Evolutionary conservation across 2,113 vertebrate species (phyloP), one percentile per base, ranked within the genome.

Genomic region (Antigone vipio): DNA sequence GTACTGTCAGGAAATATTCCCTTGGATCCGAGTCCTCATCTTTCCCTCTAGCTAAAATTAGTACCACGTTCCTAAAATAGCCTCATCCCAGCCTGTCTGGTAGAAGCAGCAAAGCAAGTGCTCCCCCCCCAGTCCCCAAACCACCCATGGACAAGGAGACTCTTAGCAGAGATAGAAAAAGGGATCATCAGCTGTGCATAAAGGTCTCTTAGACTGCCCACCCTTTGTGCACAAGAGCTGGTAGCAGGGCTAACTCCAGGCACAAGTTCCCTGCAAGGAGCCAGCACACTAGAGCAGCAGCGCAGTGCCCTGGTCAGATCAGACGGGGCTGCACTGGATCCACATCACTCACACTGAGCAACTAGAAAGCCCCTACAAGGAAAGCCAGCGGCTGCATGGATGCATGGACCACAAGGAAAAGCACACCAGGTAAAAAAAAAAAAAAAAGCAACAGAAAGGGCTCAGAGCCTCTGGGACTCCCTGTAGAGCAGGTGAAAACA

Each of bases 11-110:
- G 93, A 93, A 92, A 85, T 88, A 93, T n/a, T 75, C n/a, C 26
- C 55, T 85, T 76, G 38, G 66, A 94, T 79, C 71, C 82, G 82
- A 87, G 42, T n/a, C 22, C 35, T 49, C 1, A 0, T 92, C 55
- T 71, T 94, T 85, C 53, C 52, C 55, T 47, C 63, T 55, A 12
- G 8, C 85, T 96, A 96, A 95, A 95, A 95, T 89, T 88, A 94
- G 80, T n/a, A 82, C 15, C 4, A 27, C 29, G 12, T 80, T 93
- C 84, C 77, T 89, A 76, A 92, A 97, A 95, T 69, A 97, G 68
- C 29, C 72, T 79, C 42, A 92, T 66, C 60, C 38, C 68, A 91
- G 44, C 12, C 56, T 44, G 64, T 84, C 88, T 88, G 55, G 83
- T 60, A 85, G 71, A 92, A 90, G 78, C 45, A 85, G 77, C 60